Evolutionary conservation across 2,888 invertebrate genomes (phyloP), one percentile per base, ranked within the genome.

Genomic region (Bugulina stolonifera): DNA sequence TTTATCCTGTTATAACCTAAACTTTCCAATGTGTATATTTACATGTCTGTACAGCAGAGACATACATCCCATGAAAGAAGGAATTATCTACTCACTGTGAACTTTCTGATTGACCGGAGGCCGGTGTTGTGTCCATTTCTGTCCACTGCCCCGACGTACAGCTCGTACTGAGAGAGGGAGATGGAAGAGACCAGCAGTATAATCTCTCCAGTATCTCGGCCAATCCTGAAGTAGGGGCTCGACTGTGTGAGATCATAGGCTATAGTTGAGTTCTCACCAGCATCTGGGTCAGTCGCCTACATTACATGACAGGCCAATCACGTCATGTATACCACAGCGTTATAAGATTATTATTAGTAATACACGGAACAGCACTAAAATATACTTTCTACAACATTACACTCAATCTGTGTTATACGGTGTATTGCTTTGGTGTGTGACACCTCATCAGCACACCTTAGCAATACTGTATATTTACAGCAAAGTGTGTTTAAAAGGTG

Each of bases 191-290:
- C 27, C n/a, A 64, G 27, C 27, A 64, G n/a, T 29, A 32, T 34
- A 14, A 64, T 27, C 10, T 22, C 64, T 32, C 64, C 64, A 29
- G 32, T 64, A 2, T 64, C 64, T 32, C 25, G 10, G 29, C 3
- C n/a, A 29, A 64, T 64, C n/a, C 34, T 64, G 27, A 64, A 64
- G 64, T 64, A 64, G 64, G 64, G 14, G 27, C 64, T 64, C 32
- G 32, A 34, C n/a, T 64, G 27, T 32, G 27, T 64, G 1, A 64
- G 32, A 64, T 27, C 64, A 64, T 29, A 64, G 64, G 64, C 64
- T 64, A 64, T 32, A 18, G 64, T 64, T 25, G 64, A 2, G n/a
- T 64, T 64, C 25, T 64, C 64, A 14, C 64, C 64, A 22, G 29
- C 64, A n/a, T 64, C 64, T 64, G 27, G 32, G 32, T 64, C 64